These are phyloP conservation scores for Haemorhous mexicanus DNA, from an alignment of 2,113 vertebrate genomes.

Conservation along the genomic window DNA sequence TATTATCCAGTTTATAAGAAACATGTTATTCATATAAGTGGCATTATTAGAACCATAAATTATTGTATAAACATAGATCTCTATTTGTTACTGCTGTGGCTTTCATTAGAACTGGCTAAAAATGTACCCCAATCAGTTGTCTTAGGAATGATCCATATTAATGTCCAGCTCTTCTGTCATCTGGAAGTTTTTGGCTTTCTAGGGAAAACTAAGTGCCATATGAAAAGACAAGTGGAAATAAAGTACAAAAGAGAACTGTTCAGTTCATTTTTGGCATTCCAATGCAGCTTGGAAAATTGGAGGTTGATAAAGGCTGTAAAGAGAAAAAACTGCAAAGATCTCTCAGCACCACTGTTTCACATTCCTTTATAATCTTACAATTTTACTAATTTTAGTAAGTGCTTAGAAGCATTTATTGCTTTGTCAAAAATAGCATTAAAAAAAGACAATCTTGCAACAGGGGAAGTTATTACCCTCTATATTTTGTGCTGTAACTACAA, in stretches of 20 bases:
- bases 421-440: not conserved
- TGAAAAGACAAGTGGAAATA: conserved; percentile 1
- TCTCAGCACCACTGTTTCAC: not conserved
- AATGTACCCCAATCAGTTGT: not conserved
- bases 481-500: not conserved
- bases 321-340: not conserved
- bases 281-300: not conserved
- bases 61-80: not conserved
- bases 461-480: not conserved
- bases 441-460: not conserved
- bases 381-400: not conserved
- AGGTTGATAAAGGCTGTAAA: not conserved
- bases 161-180: conserved; percentile 24
- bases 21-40: conserved; percentile 50
- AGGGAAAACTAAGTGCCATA: not conserved
- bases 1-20: conserved; percentile 59
- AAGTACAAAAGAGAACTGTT: not conserved
- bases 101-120: conserved; percentile 29
- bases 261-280: not conserved
- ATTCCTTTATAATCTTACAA: not conserved
- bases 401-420: not conserved
- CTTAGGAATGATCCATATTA: conserved; percentile 19
- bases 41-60: conserved; percentile 56
- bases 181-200: not conserved
- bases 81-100: not conserved